These are phyloP conservation scores for Ginglymostoma cirratum DNA, from an alignment of 2,113 vertebrate species.

Conservation along the genomic window DNA sequence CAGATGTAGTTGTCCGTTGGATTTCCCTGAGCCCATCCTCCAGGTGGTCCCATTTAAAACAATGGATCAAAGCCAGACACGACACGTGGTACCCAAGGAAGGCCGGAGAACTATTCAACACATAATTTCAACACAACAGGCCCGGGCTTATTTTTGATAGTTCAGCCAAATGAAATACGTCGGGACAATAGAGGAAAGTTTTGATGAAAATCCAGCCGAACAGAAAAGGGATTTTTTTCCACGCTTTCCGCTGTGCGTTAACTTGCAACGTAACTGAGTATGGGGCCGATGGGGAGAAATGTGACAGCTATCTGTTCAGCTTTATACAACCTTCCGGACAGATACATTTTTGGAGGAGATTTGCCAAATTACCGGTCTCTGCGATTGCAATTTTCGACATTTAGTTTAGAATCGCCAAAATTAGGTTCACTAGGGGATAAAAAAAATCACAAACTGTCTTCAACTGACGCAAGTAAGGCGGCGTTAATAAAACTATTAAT, in stretches of 20 bases:
- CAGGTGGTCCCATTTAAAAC: constrained; percentile 12
- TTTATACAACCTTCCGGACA: neutral
- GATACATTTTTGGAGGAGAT: neutral
- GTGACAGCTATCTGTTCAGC: neutral
- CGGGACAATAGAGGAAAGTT: neutral
- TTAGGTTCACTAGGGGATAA: neutral
- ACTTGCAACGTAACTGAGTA: neutral
- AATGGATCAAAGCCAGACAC: constrained; percentile 21
- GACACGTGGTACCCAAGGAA: constrained; percentile 5
- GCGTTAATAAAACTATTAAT: neutral
- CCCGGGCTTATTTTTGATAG: neutral
- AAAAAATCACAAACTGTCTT: neutral
- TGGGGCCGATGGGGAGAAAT: neutral
- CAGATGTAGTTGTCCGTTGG: neutral
- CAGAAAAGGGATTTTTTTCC: neutral
- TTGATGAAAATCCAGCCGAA: neutral
- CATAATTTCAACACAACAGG: neutral
- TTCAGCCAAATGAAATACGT: neutral
- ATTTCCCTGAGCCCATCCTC: constrained; percentile 15
- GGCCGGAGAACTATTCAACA: neutral
- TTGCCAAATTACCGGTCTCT: neutral
- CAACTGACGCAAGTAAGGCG: no score
- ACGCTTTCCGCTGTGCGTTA: neutral
- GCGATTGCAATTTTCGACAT: neutral
- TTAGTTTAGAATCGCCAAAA: neutral